Evolutionary conservation across 2,888 invertebrate species (phyloP), one percentile per base, ranked within the genome.

Genomic region (Agrotis segetum): DNA sequence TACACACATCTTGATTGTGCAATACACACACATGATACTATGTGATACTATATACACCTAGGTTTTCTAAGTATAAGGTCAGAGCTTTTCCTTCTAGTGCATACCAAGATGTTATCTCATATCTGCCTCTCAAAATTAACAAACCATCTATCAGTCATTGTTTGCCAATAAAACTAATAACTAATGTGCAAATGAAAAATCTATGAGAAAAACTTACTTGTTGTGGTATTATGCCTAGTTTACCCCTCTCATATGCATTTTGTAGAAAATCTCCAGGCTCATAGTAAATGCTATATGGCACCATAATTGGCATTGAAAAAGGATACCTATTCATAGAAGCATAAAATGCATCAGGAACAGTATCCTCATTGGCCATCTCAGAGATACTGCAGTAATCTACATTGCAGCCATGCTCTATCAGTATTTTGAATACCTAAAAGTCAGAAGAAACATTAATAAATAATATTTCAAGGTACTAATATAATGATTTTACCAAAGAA

Each of bases 301-400:
- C 81, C 92, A 96, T 92, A 3, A 90, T 52, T 0, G 90, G 88
- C 53, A 90, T 66, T 3, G 95, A 93, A 50, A 79, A 67, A 1
- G 94, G 92, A 53, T 93, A 91, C 40, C 92, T 86, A 50, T 91
- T 90, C 21, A 96, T 59, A 5, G 96, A 92, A 34, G 94, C 93
- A 24, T 93, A 78, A 62, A 96, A 93, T 14, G 93, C 94, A 90
- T 96, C 96, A 2, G 96, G 95, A 40, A 96, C 86, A 53, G 85
- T 84, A 6, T 83, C 78, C 11, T 83, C 84, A 64, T 78, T 82
- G 59, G 78, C 68, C 59, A 83, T 79, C 19, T 77, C 58, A 50
- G 74, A 53, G 34, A 87, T 77, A 74, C 92, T 95, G 70, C 90
- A 91, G 83, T 95, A 95, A 82, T 96, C 96, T 47, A 96, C 91